A percentile compares a stretch with the other conserved stretches of the same genome.
Evolutionary conservation across 2,113 vertebrate genomes (phyloP).

Genomic region (Holacanthus passer): DNA sequence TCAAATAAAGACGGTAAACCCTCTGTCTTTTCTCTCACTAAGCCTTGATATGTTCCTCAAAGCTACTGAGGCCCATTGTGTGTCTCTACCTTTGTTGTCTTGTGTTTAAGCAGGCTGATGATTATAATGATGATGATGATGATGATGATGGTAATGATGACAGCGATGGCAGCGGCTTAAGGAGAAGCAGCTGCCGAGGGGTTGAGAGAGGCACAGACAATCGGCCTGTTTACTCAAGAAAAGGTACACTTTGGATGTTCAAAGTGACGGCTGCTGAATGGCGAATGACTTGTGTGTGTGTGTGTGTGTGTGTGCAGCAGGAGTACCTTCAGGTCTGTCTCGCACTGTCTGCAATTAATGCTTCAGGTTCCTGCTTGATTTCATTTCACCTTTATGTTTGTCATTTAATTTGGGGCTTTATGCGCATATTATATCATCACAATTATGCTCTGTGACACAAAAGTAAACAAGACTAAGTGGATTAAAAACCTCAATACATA

Average conservation of each 20-base stretch:
- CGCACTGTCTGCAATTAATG: slow-evolving; percentile 42
- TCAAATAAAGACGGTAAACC: slow-evolving; percentile 74
- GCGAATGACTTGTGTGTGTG: slow-evolving; percentile 33
- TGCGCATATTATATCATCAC: background rate
- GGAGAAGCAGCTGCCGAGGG: slow-evolving; percentile 82
- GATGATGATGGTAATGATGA: slow-evolving; percentile 74
- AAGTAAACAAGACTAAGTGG: slow-evolving; percentile 3
- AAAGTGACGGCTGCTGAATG: slow-evolving; percentile 74
- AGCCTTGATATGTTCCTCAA: slow-evolving; percentile 81
- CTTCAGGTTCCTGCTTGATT: slow-evolving; percentile 28
- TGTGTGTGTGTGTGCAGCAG: slow-evolving; percentile 10
- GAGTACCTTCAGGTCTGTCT: slow-evolving; percentile 40
- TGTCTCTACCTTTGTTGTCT: slow-evolving; percentile 75
- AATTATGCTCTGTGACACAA: background rate
- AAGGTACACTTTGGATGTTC: slow-evolving; percentile 72
- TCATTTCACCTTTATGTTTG: slow-evolving; percentile 4
- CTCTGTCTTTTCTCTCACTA: slow-evolving; percentile 76
- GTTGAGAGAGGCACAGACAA: slow-evolving; percentile 75
- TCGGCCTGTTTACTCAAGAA: slow-evolving; percentile 80
- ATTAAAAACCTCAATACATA: slow-evolving; percentile 4
- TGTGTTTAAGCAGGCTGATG: slow-evolving; percentile 76
- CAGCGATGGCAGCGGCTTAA: slow-evolving; percentile 70
- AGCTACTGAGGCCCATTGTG: slow-evolving; percentile 75
- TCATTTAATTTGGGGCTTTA: slow-evolving; percentile 7
- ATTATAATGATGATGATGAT: slow-evolving; percentile 72